Base-by-base conservation (phyloP, 2,888 invertebrate species). In the Caenorhabditis sp. region DNA sequence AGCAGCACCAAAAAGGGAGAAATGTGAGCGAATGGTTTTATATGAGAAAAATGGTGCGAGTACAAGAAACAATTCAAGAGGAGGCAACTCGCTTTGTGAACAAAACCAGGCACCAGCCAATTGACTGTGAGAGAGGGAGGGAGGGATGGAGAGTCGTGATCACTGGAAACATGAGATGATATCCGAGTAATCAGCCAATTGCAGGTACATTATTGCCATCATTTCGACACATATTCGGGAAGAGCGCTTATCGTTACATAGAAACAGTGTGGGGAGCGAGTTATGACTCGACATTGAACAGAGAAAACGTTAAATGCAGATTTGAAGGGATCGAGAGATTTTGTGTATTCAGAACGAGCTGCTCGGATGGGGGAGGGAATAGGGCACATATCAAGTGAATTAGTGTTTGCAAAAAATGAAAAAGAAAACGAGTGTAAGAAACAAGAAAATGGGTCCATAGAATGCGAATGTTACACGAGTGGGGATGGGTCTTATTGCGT, bases 341-440 rank as follows among this genome's bases (percentile, higher is more conserved):
- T 52, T 6, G 45, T 37, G 22, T 26, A 32, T 24, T 30, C 17
- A 22, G 22, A 22, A 22, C 13, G 26, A 27, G 11, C n/a, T n/a
- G n/a, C n/a, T n/a, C n/a, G 7, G 35, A 32, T 15, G 15, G 45
- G 11, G 20, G 30, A 17, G 30, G 17, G 8, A 35, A 27, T 43
- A 46, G 35, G 55, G 20, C 37, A 61, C 61, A 50, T 56, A 55
- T 24, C 37, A 56, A 56, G 48, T 45, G 45, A 58, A 35, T 13
- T 24, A 24, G 46, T 26, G 24, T 46, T 46, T 13, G 11, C 3
- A n/a, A n/a, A 13, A 20, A n/a, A 26, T 9, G 13, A 46, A 46
- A 35, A 35, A 35, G 9, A 13, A 35, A 35, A 35, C 35, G 35
- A 35, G 9, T 43, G 26, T 26, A 13, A 35, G 35, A 35, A 35